Conservation (phyloP, 2,888 invertebrate species). For the Pocota personata region DNA sequence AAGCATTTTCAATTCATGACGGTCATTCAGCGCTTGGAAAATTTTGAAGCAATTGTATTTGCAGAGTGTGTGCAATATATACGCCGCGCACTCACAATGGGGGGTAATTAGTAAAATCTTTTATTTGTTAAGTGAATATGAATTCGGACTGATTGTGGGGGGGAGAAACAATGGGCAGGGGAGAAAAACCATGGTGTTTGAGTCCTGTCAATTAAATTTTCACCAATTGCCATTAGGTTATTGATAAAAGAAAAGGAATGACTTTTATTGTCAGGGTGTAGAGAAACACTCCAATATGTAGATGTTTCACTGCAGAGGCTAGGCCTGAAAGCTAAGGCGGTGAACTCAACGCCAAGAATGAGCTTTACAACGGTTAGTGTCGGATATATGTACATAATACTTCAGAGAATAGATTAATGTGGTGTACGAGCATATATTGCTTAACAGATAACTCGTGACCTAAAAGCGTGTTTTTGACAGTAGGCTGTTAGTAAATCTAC, state of each 20-base stretch:
- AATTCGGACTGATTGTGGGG: neutral
- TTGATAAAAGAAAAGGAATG: neutral
- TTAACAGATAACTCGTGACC: too few relatives aligned
- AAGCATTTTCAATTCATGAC: constrained; percentile 57
- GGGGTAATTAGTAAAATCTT: constrained; percentile 69
- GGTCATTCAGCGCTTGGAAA: constrained; percentile 55
- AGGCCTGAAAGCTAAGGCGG: too few relatives aligned
- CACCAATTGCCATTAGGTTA: constrained; percentile 3
- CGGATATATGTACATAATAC: too few relatives aligned
- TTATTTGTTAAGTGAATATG: constrained; percentile 56
- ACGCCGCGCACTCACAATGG: constrained; percentile 53
- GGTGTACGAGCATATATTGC: too few relatives aligned
- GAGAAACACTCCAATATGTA: too few relatives aligned
- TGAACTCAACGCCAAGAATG: too few relatives aligned
- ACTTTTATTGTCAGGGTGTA: neutral
- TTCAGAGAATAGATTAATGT: too few relatives aligned
- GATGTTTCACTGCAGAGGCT: too few relatives aligned
- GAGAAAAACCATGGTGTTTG: constrained; percentile 2
- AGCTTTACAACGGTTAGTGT: too few relatives aligned
- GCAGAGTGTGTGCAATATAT: constrained; percentile 44
- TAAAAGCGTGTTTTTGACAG: too few relatives aligned
- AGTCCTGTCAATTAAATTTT: constrained; percentile 38
- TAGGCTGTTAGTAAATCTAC: too few relatives aligned
- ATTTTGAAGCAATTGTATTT: constrained; percentile 56
- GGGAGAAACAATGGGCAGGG: constrained; percentile 15